Evolutionary conservation across 2,797 vertebrate species (phyloP), one percentile per base, ranked within the genome.

Genomic region (Salarias fasciatus): DNA sequence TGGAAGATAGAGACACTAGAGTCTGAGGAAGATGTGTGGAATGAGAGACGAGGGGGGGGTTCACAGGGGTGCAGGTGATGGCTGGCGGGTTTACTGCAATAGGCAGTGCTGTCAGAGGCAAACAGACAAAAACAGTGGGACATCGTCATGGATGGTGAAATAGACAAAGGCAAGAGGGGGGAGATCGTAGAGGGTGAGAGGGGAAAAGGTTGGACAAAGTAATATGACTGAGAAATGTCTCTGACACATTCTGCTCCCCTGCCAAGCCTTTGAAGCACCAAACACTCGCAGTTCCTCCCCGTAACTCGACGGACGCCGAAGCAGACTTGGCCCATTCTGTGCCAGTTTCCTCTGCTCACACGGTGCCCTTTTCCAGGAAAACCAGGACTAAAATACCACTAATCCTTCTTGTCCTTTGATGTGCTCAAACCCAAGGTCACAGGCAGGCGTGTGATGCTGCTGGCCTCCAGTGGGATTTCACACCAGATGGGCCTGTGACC

Each of bases 401-500:
- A 18, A 43, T 15, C 6, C 13, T n/a, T 42, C 46, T 33, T 12
- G 35, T 56, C 5, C 44, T 47, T 51, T 58, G 4, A 56, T 46
- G 45, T 44, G 53, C 11, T 6, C 30, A 63, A 24, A n/a, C 2
- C 5, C 50, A 75, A 63, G 61, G 75, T 75, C 74, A 58, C 11
- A 41, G 3, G 6, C 53, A 51, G 43, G 50, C 3, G 12, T 65
- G 46, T 42, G 50, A 42, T 29, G 18, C n/a, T 47, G 31, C 28
- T 50, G 38, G 53, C 44, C 35, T 72, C 77, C 77, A 67, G n/a
- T 40, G 43, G 73, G 75, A 62, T 52, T 43, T 55, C 44, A 9
- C 14, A 44, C 55, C 84, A 85, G 64, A 84, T 73, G 72, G 76
- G 59, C 37, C 28, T 0, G 30, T 70, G 80, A 86, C 68, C 75